Evolutionary conservation across 2,888 invertebrate species (phyloP).

Genomic region (Perithous albicinctus): DNA sequence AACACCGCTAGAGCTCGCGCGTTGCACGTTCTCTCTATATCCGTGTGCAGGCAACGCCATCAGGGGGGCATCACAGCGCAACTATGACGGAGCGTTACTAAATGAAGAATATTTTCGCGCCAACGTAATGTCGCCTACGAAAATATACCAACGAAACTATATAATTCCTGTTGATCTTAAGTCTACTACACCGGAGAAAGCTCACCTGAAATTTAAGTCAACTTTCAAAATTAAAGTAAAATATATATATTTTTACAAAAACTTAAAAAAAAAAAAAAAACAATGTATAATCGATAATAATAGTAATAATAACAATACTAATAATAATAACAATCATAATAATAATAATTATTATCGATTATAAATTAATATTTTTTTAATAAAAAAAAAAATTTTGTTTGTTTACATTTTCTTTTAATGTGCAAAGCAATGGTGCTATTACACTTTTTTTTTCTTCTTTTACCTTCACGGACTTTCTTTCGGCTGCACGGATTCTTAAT

Average conservation of each 20-base stretch:
- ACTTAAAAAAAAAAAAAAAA: too few species aligned
- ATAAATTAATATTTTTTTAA: background rate
- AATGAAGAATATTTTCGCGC: slow-evolving; percentile 67
- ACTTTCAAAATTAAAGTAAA: too few species aligned
- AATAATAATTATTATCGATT: too few species aligned
- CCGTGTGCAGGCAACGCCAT: slow-evolving; percentile 2
- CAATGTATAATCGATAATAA: too few species aligned
- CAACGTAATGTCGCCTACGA: slow-evolving; percentile 48
- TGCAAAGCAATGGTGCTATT: too few species aligned
- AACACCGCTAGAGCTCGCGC: too few species aligned
- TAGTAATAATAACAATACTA: too few species aligned
- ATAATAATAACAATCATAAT: too few species aligned
- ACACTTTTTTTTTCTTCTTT: background rate
- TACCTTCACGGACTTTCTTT: background rate
- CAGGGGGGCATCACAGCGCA: background rate
- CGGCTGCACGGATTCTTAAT: background rate
- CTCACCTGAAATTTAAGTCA: background rate
- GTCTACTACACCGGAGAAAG: background rate
- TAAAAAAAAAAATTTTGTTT: background rate
- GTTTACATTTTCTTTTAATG: too few species aligned
- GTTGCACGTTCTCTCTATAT: slow-evolving; percentile 3
- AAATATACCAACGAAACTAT: slow-evolving; percentile 52
- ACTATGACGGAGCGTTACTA: slow-evolving; percentile 45
- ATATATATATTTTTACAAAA: too few species aligned
- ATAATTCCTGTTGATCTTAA: slow-evolving; percentile 31